Conservation (phyloP, 2,113 vertebrate genomes). For the Cercocebus atys region DNA sequence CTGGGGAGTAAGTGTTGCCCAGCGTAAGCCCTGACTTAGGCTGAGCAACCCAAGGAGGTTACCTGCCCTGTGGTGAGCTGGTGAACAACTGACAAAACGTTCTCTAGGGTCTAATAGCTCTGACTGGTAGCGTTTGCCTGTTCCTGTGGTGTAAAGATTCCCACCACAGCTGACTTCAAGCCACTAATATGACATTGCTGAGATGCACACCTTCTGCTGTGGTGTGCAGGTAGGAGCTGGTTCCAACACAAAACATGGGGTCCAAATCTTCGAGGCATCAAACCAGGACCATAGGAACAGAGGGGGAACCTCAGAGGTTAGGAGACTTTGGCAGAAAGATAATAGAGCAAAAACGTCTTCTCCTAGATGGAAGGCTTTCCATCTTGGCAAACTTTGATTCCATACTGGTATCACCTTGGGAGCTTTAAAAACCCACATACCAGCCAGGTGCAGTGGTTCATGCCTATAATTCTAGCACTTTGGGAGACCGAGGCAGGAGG, state of each 20-base stretch:
- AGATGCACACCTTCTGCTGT: not conserved
- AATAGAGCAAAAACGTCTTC: constrained; percentile 8
- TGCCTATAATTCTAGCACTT: too few species aligned
- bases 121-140: not conserved
- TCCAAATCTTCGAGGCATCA: not conserved
- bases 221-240: not conserved
- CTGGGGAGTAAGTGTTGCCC: not conserved
- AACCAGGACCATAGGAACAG: not conserved
- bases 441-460: too few species aligned
- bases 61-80: not conserved
- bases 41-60: not conserved
- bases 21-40: not conserved
- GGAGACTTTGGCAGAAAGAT: not conserved
- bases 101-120: not conserved
- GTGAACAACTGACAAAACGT: not conserved
- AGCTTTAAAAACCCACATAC: not conserved
- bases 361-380: constrained; percentile 4
- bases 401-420: not conserved
- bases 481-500: too few species aligned
- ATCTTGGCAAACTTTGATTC: not conserved
- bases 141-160: not conserved
- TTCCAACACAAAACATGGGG: not conserved
- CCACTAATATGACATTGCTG: not conserved
- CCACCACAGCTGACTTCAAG: not conserved
- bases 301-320: not conserved